phyloP scores from a whole-genome alignment of 2,113 vertebrate genomes.

The Sminthopsis crassicaudata region DNA sequence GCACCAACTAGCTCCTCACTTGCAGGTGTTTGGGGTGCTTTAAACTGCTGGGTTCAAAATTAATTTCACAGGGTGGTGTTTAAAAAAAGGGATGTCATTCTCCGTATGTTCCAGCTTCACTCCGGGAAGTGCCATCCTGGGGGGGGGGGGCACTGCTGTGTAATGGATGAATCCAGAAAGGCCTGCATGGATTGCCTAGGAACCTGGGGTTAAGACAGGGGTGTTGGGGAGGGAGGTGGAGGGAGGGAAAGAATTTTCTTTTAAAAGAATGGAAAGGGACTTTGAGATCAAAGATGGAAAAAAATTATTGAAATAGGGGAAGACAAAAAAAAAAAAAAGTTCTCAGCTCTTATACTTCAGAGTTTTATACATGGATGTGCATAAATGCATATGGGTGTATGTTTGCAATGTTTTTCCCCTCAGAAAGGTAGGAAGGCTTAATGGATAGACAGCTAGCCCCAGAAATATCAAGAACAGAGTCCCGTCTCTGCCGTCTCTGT shows the following conservation, averaged over 20 bases:
- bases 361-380: neutral
- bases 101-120: neutral
- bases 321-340: neutral
- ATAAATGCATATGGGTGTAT: too few species aligned
- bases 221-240: neutral
- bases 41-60: constrained; percentile 41
- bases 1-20: constrained; percentile 8
- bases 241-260: neutral
- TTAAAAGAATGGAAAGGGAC: neutral
- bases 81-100: constrained; percentile 16
- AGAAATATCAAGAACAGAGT: neutral
- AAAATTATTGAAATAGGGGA: neutral
- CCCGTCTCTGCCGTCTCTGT: neutral
- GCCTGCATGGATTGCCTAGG: neutral
- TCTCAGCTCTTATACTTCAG: neutral
- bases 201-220: neutral
- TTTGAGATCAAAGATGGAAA: neutral
- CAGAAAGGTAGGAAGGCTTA: neutral
- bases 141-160: neutral
- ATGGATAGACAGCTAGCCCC: neutral
- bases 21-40: constrained; percentile 28
- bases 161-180: constrained; percentile 18
- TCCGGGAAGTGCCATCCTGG: neutral
- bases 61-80: constrained; percentile 36
- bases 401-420: neutral